Evolutionary conservation across 1,140 invertebrate species (phyloP).

Genomic region (Pemphigus obesinymphae): DNA sequence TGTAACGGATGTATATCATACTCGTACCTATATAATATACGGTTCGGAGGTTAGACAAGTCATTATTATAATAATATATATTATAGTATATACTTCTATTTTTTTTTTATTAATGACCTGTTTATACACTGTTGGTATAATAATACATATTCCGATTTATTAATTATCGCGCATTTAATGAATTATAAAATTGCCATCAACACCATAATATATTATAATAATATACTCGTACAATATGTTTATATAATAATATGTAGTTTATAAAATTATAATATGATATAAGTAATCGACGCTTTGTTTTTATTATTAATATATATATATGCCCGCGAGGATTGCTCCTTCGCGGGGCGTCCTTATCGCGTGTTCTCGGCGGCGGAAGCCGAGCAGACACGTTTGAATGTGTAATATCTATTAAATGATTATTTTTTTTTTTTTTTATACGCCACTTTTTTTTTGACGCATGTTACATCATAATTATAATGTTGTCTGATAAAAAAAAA

Average conservation of each 20-base stretch:
- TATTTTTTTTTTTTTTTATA: not conserved
- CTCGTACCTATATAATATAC: not conserved
- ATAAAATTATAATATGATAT: too few species aligned
- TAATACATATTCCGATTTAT: constrained; percentile 30
- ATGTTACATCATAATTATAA: not conserved
- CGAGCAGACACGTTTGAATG: not conserved
- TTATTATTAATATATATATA: too few species aligned
- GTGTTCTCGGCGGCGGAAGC: constrained; percentile 6
- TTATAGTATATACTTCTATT: not conserved
- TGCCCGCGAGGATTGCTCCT: not conserved
- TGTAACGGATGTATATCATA: constrained; percentile 14
- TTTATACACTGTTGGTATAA: constrained; percentile 29
- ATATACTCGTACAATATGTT: not conserved
- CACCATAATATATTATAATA: too few species aligned
- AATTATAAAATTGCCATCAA: constrained; percentile 33
- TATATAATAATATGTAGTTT: too few species aligned
- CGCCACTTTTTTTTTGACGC: not conserved
- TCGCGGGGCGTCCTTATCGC: not conserved
- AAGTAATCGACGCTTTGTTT: not conserved
- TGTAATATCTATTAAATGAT: not conserved
- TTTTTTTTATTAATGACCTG: constrained; percentile 27
- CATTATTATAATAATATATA: too few species aligned
- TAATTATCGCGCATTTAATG: constrained; percentile 23
- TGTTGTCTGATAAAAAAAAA: too few species aligned
- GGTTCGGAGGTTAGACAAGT: not conserved